These are phyloP conservation scores for Sarcophaga variegata DNA, from an alignment of 2,888 invertebrate species.

Conservation along the genomic window DNA sequence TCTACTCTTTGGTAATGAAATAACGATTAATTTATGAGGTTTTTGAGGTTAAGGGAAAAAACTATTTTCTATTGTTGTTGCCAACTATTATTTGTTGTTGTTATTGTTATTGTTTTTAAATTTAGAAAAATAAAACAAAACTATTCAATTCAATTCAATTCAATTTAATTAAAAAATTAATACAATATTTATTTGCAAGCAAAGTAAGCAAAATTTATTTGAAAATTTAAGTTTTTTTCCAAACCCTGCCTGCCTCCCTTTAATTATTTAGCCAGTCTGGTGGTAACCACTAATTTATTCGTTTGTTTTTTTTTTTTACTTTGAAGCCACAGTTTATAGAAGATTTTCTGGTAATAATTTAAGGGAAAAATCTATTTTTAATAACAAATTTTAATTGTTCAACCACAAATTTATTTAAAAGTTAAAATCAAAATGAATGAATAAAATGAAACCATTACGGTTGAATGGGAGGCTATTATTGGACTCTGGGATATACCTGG, in stretches of 20 bases:
- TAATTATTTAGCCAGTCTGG: constrained; percentile 45
- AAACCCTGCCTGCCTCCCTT: not conserved
- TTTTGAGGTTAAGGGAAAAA: constrained; percentile 59
- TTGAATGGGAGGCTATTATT: no score
- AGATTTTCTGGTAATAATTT: constrained; percentile 11
- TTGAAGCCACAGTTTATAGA: constrained; percentile 8
- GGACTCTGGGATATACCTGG: no score
- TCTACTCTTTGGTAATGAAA: constrained; percentile 52
- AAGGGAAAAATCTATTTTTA: not conserved
- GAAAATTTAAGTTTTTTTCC: not conserved
- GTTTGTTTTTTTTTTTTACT: not conserved
- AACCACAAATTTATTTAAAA: no score
- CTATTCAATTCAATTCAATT: constrained; percentile 47
- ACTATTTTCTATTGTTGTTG: not conserved
- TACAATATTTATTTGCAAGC: not conserved
- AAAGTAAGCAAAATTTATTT: not conserved
- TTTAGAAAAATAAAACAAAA: constrained; percentile 7
- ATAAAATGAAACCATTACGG: no score
- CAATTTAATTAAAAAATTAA: not conserved
- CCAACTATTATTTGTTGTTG: not conserved
- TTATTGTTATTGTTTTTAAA: constrained; percentile 9
- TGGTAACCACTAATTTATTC: constrained; percentile 49
- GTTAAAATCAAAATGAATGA: no score
- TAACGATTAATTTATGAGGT: constrained; percentile 66
- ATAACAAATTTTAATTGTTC: no score